phyloP scores from a whole-genome alignment of 2,797 vertebrate genomes.

The Hyperoplus immaculatus region DNA sequence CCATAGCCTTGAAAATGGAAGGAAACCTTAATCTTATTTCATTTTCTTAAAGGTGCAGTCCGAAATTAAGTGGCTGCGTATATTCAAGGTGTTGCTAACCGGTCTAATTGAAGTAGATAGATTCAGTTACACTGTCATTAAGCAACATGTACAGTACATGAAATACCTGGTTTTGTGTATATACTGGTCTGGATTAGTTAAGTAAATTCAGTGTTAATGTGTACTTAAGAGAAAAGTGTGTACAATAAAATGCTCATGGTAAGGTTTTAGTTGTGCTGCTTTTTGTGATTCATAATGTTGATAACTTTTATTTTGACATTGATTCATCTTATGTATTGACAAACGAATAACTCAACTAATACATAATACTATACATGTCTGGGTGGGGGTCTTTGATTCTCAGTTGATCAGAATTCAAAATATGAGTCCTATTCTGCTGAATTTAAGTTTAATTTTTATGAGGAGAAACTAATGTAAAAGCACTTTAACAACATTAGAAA shows the following conservation, averaged over 20 bases:
- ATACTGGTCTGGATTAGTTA: background rate
- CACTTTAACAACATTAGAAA: background rate
- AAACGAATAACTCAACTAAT: background rate
- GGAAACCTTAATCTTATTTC: constrained; percentile 15
- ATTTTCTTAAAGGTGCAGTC: background rate
- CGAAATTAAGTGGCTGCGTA: background rate
- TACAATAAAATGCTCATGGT: background rate
- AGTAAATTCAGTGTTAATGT: background rate
- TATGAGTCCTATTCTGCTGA: background rate
- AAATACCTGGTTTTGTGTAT: background rate
- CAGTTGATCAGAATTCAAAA: background rate
- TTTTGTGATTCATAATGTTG: background rate
- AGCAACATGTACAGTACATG: background rate
- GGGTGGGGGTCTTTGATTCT: background rate
- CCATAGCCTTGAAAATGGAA: constrained; percentile 23
- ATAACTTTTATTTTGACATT: background rate
- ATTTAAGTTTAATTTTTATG: constrained; percentile 4
- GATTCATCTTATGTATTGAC: background rate
- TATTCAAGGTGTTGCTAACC: background rate
- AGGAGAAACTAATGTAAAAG: background rate
- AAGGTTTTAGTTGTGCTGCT: background rate
- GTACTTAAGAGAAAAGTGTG: background rate
- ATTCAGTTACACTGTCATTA: background rate
- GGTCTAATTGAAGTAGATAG: too few relatives aligned
- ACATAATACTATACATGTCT: background rate